Percentiles rank a stretch among this genome's conserved stretches.
phyloP scores from a whole-genome alignment of 2,888 invertebrate genomes.

The Ormyrus pomaceus region DNA sequence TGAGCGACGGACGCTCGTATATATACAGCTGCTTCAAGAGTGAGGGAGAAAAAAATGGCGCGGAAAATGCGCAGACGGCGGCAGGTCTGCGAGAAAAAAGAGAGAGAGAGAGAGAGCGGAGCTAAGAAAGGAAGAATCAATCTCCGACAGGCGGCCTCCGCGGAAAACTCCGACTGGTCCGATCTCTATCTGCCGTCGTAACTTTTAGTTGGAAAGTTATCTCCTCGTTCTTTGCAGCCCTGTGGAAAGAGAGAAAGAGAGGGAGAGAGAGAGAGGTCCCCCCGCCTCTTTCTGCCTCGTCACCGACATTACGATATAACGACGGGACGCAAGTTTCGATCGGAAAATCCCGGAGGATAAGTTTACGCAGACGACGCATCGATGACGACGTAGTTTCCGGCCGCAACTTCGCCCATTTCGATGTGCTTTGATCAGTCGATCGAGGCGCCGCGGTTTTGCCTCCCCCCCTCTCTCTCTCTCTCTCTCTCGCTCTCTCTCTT shows the following conservation, averaged over 20 bases:
- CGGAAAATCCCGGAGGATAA: slow-evolving; percentile 8
- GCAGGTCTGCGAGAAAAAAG: background rate
- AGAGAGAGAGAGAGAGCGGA: background rate
- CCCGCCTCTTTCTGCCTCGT: background rate
- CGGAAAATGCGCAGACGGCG: slow-evolving; percentile 36
- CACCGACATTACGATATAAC: slow-evolving; percentile 14
- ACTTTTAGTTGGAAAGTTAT: slow-evolving; percentile 58
- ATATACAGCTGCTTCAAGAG: background rate
- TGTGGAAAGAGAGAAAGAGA: slow-evolving; percentile 8
- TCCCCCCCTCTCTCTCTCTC: background rate
- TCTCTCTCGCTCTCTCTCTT: background rate
- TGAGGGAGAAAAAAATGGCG: slow-evolving; percentile 27
- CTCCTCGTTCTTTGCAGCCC: slow-evolving; percentile 46
- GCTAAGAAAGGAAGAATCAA: slow-evolving; percentile 53
- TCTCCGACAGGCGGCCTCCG: slow-evolving; percentile 41
- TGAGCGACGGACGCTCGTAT: slow-evolving; percentile 51
- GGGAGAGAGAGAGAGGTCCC: background rate
- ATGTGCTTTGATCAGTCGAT: slow-evolving; percentile 38
- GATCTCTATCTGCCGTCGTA: slow-evolving; percentile 51
- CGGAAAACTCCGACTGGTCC: slow-evolving; percentile 47
- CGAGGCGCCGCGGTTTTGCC: background rate
- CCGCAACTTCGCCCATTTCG: slow-evolving; percentile 15
- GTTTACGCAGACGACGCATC: too few species aligned
- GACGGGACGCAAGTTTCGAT: slow-evolving; percentile 5
- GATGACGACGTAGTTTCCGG: background rate